phyloP scores from a whole-genome alignment of 2,113 vertebrate genomes.

The Dascyllus trimaculatus region DNA sequence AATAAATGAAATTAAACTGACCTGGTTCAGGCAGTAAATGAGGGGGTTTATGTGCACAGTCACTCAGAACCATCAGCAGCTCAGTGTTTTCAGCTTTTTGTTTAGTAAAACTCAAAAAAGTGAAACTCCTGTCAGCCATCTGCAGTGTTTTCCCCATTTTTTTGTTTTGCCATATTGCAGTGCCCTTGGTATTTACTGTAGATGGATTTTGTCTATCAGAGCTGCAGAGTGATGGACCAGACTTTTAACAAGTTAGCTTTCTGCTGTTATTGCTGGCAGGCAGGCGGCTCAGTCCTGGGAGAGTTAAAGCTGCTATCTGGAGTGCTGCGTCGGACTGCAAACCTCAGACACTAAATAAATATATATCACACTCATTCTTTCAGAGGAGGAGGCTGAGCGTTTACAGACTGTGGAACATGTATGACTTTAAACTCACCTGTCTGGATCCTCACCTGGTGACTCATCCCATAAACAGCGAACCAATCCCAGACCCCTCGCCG shows the following conservation, averaged over 20 bases:
- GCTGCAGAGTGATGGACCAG: slow-evolving; percentile 71
- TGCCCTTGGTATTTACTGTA: slow-evolving; percentile 64
- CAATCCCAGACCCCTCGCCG: background rate
- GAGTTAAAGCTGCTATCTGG: slow-evolving; percentile 63
- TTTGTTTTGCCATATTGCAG: slow-evolving; percentile 46
- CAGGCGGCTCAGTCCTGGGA: slow-evolving; percentile 51
- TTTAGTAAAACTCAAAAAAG: slow-evolving; percentile 9
- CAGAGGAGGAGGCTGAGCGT: too few relatives aligned
- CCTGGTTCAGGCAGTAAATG: too few relatives aligned
- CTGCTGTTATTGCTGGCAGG: slow-evolving; percentile 72
- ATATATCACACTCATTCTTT: too few relatives aligned
- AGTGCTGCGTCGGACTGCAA: slow-evolving; percentile 62
- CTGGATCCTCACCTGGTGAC: background rate
- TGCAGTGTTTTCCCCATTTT: slow-evolving; percentile 10
- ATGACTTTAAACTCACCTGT: slow-evolving; percentile 6
- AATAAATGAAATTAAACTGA: too few relatives aligned
- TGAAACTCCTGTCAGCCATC: background rate
- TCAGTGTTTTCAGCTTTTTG: background rate
- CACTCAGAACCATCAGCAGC: too few relatives aligned
- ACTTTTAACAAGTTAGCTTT: slow-evolving; percentile 79
- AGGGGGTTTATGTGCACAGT: too few relatives aligned
- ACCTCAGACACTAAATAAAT: slow-evolving; percentile 9
- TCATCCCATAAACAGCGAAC: too few relatives aligned
- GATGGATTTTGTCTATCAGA: slow-evolving; percentile 73
- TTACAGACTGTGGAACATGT: background rate